Base-by-base conservation (phyloP, 2,113 vertebrate species). In the Siphamia tubifer region DNA sequence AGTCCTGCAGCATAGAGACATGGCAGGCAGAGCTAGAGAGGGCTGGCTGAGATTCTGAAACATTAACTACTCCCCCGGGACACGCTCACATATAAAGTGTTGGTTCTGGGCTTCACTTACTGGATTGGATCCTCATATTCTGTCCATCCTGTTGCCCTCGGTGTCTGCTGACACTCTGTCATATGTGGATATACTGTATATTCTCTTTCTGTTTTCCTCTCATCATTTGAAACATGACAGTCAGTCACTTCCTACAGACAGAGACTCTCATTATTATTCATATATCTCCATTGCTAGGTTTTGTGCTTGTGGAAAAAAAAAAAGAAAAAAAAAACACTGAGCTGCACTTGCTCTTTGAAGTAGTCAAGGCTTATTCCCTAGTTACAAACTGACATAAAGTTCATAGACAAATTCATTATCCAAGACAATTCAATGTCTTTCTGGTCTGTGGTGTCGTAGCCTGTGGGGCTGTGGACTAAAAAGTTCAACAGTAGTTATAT, bases 1-100 rank as follows among this genome's bases (percentile, higher is more conserved):
- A n/a, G 56, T 20, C 58, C 62, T 28, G 34, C 8, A 6, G 66
- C 57, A 47, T 13, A 38, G 23, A 55, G 19, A 60, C 70, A 66
- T 24, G 30, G 39, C 47, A 57, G 55, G 6, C 8, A 0, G 17
- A 23, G 25, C 53, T 15, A 42, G 15, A 16, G 39, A 58, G 57
- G 57, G 31, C 6, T 23, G 53, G 34, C 68, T 60, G 51, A 68
- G 58, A 61, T 65, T 82, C 74, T 76, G 51, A 81, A 77, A 87
- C 71, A 70, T 79, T 69, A 77, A 87, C 45, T 58, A 63, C 55
- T 79, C 79, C 82, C 79, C 40, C 1, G 39, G 72, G 81, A 75
- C 9, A 51, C 20, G 7, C 57, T 39, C 35, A 39, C 49, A 68
- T 9, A 62, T 17, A 36, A 61, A 60, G 44, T 38, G 23, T 35